Evolutionary conservation across 1,140 invertebrate species (phyloP).

Genomic region (Drosophila pruinosa): DNA sequence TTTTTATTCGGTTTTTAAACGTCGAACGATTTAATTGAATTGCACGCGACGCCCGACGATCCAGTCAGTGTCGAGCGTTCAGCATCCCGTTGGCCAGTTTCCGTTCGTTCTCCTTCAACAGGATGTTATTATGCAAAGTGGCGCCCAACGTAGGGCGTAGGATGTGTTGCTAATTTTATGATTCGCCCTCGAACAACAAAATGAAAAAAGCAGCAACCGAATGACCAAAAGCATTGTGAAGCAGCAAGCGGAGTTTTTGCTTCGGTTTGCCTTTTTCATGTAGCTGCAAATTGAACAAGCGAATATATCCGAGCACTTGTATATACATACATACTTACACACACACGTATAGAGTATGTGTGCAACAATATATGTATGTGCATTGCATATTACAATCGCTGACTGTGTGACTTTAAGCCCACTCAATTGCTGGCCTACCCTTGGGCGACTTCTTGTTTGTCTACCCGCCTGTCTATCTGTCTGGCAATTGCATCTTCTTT

Average conservation of each 20-base stretch:
- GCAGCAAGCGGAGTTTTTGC: not conserved
- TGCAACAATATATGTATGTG: constrained; percentile 18
- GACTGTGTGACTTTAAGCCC: not conserved
- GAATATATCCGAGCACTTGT: not conserved
- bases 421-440: not conserved
- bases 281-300: constrained; percentile 38
- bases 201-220: not conserved
- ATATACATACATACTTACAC: not conserved
- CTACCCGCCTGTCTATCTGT: not conserved
- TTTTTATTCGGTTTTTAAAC: constrained; percentile 66
- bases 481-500: constrained; percentile 19
- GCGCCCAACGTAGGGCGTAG: constrained; percentile 15
- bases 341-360: not conserved
- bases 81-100: not conserved
- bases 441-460: not conserved
- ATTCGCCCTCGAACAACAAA: not conserved
- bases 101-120: not conserved
- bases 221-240: not conserved
- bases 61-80: too few relatives aligned
- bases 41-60: constrained; percentile 27
- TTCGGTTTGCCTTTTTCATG: constrained; percentile 31
- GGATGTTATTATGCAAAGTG: constrained; percentile 46
- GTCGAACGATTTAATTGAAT: constrained; percentile 72
- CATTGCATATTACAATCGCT: constrained; percentile 7
- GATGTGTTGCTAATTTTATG: constrained; percentile 41